phyloP scores from a whole-genome alignment of 2,888 invertebrate species.

The Oxycera nigricornis region DNA sequence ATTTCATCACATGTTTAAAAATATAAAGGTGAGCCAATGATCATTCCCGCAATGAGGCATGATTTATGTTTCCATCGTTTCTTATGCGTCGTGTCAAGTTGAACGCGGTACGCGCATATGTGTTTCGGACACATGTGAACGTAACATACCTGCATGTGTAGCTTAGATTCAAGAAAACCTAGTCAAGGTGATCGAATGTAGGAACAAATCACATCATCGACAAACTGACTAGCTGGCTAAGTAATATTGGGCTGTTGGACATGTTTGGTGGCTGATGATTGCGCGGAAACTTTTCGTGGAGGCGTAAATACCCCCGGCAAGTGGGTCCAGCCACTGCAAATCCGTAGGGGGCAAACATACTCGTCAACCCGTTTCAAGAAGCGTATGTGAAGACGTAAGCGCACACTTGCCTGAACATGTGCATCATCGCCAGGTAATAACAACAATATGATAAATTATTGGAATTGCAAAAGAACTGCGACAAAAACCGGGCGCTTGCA shows the following conservation, averaged over 20 bases:
- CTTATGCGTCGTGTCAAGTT: neutral
- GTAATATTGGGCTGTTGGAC: neutral
- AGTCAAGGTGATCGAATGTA: constrained; percentile 34
- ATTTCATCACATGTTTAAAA: constrained; percentile 14
- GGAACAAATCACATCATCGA: constrained; percentile 36
- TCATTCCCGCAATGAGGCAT: constrained; percentile 7
- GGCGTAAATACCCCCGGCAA: constrained; percentile 26
- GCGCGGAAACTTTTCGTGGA: neutral
- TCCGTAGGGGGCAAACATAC: too few species aligned
- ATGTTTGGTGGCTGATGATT: neutral
- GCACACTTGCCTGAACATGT: constrained; percentile 7
- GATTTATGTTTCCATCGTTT: neutral
- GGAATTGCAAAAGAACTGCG: constrained; percentile 8
- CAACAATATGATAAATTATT: neutral
- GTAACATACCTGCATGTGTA: neutral
- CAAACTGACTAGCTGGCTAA: neutral
- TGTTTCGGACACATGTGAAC: neutral
- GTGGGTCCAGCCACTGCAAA: neutral
- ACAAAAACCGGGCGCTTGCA: neutral
- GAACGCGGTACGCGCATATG: neutral
- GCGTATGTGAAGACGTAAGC: neutral
- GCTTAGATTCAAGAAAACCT: constrained; percentile 15
- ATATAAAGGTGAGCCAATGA: neutral
- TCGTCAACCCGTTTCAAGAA: neutral
- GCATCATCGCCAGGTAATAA: neutral